Conservation (phyloP, 2,113 vertebrate species). For the Gasterosteus aculeatus region DNA sequence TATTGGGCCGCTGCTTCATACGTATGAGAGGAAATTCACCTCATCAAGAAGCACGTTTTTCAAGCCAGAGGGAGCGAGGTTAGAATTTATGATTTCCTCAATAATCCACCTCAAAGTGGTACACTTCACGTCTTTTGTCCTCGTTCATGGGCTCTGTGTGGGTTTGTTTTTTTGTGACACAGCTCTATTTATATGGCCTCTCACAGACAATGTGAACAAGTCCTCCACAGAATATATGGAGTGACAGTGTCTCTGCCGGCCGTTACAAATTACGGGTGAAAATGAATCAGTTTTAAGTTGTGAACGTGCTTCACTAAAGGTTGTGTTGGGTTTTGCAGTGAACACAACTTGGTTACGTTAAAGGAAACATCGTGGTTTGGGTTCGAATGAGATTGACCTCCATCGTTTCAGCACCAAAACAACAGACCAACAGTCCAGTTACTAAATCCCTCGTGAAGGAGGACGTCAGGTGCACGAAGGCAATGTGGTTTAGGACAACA, state of each 20-base stretch:
- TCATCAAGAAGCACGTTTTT: conserved; percentile 36
- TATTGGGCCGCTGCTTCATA: conserved; percentile 41
- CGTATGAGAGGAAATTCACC: conserved; percentile 47
- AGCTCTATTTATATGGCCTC: background rate
- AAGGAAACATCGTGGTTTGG: background rate
- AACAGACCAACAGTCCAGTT: background rate
- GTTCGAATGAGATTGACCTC: background rate
- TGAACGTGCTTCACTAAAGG: background rate
- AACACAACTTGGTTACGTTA: background rate
- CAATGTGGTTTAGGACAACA: background rate
- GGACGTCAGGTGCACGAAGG: background rate
- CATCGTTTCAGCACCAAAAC: background rate
- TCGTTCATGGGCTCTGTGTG: background rate
- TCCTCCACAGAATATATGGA: background rate
- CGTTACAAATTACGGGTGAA: background rate
- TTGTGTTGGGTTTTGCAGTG: background rate
- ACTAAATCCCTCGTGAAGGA: background rate
- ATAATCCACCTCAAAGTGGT: conserved; percentile 8
- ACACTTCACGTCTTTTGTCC: conserved; percentile 13
- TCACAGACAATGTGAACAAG: background rate
- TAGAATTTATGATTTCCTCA: conserved; percentile 47
- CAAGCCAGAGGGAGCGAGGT: conserved; percentile 34
- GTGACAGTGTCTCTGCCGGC: too few species aligned
- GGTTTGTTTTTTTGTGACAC: background rate
- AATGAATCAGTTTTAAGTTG: background rate